These are phyloP conservation scores for Lepidotrigona ventralis DNA, from an alignment of 1,140 invertebrate genomes.

Conservation along the genomic window DNA sequence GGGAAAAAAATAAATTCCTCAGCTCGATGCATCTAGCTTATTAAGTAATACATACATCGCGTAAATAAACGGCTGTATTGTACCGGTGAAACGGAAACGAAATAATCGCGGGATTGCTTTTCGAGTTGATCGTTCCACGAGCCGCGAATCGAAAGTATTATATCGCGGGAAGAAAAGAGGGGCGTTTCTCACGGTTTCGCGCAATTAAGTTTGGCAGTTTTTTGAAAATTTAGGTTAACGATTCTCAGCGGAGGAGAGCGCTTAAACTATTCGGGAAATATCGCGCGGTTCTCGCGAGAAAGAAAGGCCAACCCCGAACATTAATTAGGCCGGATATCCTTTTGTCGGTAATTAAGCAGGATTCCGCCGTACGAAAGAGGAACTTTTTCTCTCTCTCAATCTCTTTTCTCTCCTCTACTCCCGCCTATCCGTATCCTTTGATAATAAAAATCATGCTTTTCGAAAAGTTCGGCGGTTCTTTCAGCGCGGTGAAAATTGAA, in stretches of 20 bases:
- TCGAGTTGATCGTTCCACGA: not conserved
- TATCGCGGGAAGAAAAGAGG: not conserved
- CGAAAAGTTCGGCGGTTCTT: not conserved
- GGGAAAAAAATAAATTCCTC: not conserved
- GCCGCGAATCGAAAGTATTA: not conserved
- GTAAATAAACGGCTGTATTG: not conserved
- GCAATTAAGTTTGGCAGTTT: not conserved
- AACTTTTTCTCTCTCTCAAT: not conserved
- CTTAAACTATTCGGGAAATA: not conserved
- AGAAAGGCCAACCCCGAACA: constrained; percentile 2
- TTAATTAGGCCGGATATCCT: constrained; percentile 48
- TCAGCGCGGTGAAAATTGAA: not conserved
- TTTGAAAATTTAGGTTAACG: not conserved
- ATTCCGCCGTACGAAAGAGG: constrained; percentile 1
- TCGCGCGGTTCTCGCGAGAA: not conserved
- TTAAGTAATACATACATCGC: not conserved
- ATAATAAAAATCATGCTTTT: not conserved
- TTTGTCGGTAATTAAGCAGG: constrained; percentile 31
- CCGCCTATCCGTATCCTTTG: not conserved
- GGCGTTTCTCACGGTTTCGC: not conserved
- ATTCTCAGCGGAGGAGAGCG: not conserved
- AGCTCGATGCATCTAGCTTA: not conserved
- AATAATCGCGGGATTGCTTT: not conserved
- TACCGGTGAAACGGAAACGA: not conserved
- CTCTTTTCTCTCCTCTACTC: not conserved